Evolutionary conservation across 2,797 vertebrate species (phyloP).

Genomic region (Pseudochromis fuscus): DNA sequence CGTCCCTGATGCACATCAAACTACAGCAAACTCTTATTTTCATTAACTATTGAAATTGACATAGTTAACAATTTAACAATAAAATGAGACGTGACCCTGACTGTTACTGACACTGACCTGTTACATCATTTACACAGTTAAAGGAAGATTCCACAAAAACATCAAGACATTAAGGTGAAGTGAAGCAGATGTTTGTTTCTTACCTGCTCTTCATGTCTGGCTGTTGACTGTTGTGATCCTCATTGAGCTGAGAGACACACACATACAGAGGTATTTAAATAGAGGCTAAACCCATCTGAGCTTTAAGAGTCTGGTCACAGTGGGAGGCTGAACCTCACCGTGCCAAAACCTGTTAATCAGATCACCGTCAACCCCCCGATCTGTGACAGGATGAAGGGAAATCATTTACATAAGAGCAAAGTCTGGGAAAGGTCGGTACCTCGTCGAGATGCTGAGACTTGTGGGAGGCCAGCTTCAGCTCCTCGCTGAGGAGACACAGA

Average conservation of each 20-base stretch:
- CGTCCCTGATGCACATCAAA: neutral
- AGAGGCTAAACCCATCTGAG: conserved; percentile 61
- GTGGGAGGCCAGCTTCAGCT: conserved; percentile 92
- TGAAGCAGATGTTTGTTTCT: conserved; percentile 38
- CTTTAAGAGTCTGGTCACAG: conserved; percentile 48
- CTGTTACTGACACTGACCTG: no score
- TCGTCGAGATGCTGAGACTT: conserved; percentile 89
- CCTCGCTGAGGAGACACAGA: conserved; percentile 85
- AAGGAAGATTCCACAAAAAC: no score
- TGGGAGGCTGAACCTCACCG: conserved; percentile 37
- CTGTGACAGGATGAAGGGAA: conserved; percentile 10
- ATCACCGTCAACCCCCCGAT: conserved; percentile 4
- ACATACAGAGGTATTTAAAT: conserved; percentile 56
- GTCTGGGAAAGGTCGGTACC: conserved; percentile 72
- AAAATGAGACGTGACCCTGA: no score
- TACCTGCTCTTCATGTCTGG: conserved; percentile 95
- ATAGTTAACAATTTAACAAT: no score
- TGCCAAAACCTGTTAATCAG: conserved; percentile 38
- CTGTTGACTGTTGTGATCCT: conserved; percentile 82
- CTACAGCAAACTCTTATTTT: neutral
- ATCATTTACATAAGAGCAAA: neutral
- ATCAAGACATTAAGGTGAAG: no score
- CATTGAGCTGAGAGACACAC: conserved; percentile 61
- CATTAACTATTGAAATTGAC: no score
- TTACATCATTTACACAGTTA: no score